Base-by-base conservation (phyloP, 1,140 invertebrate genomes). In the Macrosteles quadrilineatus region DNA sequence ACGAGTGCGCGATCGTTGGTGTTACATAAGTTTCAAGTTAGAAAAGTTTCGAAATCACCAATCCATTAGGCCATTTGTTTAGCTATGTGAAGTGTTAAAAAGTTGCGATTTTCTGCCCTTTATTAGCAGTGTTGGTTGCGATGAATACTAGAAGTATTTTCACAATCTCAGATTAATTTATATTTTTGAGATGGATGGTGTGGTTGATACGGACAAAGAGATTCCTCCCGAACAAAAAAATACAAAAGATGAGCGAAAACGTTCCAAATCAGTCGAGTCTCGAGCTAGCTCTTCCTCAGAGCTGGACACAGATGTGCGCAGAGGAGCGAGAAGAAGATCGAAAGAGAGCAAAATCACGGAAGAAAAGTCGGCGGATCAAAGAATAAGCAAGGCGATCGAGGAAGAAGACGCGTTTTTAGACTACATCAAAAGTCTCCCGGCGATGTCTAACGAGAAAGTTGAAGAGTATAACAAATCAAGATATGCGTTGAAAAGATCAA, bases 381-480 rank as follows among this genome's bases (percentile, higher is more conserved):
- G 53, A 9, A 59, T 69, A n/a, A 69, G 67, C 32, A 69, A 69
- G 25, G 67, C 67, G 12, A 64, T 74, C 43, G 69, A 76, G 71
- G 71, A 76, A 57, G 76, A 76, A 53, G 72, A 76, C 23, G 76
- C 75, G 23, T 76, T 77, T 65, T 67, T 77, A 23, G 78, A 78
- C 53, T 78, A 78, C 74, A 75, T 79, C 40, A 76, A 74, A 50
- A 77, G 77, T 17, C 76, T 78, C 29, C 78, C 76, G 12, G 71
- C 67, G 11, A 66, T 63, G 27, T 67, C 68, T 2, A 19, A 47
- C 29, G 71, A 68, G 23, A 57, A 71, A n/a, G 32, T 69, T 1
- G 65, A 72, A 21, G 55, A 63, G 27, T 47, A 71, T 23, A 65
- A 40, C 11, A 69, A 69, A 59, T 29, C 31, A 14, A 29, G 59